These are phyloP conservation scores for Tetramorium simillimum DNA, from an alignment of 1,140 invertebrate species.

Conservation along the genomic window DNA sequence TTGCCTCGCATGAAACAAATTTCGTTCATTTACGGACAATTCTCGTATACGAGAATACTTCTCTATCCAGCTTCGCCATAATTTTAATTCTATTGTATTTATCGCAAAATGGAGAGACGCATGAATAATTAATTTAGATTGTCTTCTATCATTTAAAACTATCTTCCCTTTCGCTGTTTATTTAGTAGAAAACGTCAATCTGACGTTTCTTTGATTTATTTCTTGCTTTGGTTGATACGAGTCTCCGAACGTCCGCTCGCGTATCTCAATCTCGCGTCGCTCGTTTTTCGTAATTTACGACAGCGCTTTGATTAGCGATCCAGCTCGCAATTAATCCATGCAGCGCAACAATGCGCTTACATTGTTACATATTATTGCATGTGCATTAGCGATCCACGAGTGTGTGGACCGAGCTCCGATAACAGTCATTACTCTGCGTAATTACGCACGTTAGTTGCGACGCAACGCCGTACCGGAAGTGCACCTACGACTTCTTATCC, in stretches of 20 bases:
- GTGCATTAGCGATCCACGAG: background rate
- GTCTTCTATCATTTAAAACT: background rate
- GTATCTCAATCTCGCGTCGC: background rate
- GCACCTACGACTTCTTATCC: constrained; percentile 54
- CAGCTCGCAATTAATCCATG: constrained; percentile 33
- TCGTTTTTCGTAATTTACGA: background rate
- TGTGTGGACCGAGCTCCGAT: background rate
- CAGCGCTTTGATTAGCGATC: background rate
- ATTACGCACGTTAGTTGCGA: constrained; percentile 20
- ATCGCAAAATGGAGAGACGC: background rate
- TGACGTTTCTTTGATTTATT: background rate
- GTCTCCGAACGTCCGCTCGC: background rate
- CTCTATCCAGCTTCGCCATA: background rate
- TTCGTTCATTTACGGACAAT: background rate
- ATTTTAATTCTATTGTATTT: background rate
- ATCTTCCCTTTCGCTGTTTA: background rate
- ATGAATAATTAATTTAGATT: background rate
- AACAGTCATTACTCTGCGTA: constrained; percentile 22
- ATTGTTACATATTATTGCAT: background rate
- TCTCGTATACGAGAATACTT: background rate
- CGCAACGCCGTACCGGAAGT: constrained; percentile 23
- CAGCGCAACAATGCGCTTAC: background rate
- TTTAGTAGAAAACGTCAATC: background rate
- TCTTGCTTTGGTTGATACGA: background rate
- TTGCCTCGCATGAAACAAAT: background rate